Percentiles rank a stretch among this genome's conserved stretches.
Evolutionary conservation across 2,113 vertebrate species (phyloP).

Genomic region (Phoenicopterus ruber): DNA sequence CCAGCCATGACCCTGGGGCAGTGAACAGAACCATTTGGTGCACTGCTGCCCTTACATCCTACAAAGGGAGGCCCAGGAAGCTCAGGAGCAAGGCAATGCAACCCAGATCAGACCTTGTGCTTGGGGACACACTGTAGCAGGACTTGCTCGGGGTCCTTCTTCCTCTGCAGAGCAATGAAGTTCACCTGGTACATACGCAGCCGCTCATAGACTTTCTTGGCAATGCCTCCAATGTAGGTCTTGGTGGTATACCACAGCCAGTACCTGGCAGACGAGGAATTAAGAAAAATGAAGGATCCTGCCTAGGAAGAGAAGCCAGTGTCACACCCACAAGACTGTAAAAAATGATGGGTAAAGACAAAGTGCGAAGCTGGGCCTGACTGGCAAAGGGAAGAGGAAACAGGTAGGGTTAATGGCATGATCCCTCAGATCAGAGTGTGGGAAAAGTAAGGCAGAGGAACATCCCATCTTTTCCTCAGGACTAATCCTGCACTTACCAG

Average conservation of each 20-base stretch:
- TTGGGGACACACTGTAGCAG: constrained; percentile 90
- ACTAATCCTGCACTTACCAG: constrained; percentile 79
- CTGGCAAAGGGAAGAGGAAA: neutral
- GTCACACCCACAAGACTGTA: neutral
- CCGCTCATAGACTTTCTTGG: constrained; percentile 85
- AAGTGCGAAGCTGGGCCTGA: neutral
- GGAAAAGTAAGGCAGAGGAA: neutral
- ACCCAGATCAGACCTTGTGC: constrained; percentile 76
- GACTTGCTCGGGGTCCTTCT: constrained; percentile 87
- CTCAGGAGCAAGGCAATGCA: neutral
- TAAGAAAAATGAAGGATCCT: neutral
- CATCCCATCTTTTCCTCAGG: neutral
- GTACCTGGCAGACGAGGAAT: constrained; percentile 78
- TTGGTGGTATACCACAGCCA: constrained; percentile 97
- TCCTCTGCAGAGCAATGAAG: constrained; percentile 91
- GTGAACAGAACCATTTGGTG: neutral
- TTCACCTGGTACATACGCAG: constrained; percentile 91
- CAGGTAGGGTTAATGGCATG: neutral
- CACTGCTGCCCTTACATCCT: neutral
- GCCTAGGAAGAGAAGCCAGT: neutral
- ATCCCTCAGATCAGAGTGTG: neutral
- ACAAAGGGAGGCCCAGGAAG: neutral
- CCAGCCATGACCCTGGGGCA: neutral
- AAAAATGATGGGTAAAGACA: neutral
- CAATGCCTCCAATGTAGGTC: constrained; percentile 82